These are phyloP conservation scores for Diachrysia chrysitis DNA, from an alignment of 2,888 invertebrate genomes.

Conservation along the genomic window DNA sequence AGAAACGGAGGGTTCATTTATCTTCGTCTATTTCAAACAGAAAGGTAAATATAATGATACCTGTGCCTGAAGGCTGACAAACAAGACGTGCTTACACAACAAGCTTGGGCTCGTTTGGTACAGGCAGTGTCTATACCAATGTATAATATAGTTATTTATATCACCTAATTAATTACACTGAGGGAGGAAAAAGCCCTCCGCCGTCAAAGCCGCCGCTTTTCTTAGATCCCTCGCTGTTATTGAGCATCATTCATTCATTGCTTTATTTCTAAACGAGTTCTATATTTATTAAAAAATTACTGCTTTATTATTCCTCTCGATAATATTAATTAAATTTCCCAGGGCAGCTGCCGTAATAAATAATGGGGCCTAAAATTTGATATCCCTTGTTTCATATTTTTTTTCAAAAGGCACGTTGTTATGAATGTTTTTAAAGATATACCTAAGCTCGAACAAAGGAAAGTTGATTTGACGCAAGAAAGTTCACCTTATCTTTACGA, in stretches of 20 bases:
- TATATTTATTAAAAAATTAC: conserved; percentile 40
- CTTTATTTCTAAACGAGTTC: conserved; percentile 37
- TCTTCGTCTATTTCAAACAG: conserved; percentile 32
- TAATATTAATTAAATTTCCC: conserved; percentile 29
- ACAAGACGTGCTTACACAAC: conserved; percentile 38
- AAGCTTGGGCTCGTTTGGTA: conserved; percentile 36
- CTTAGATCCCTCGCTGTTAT: conserved; percentile 22
- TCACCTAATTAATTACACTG: conserved; percentile 40
- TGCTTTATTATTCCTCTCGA: conserved; percentile 44
- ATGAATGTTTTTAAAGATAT: conserved; percentile 3
- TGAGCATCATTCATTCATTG: conserved; percentile 29
- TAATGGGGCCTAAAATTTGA: not conserved
- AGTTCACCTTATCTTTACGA: conserved; percentile 68
- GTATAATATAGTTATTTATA: conserved; percentile 27
- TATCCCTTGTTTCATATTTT: conserved; percentile 11
- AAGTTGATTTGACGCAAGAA: conserved; percentile 39
- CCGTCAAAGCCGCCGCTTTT: conserved; percentile 32
- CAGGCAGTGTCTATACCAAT: conserved; percentile 10
- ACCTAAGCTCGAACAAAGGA: not conserved
- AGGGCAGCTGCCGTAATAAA: conserved; percentile 11
- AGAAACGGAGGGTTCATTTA: conserved; percentile 30
- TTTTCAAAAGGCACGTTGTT: conserved; percentile 7
- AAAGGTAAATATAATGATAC: conserved; percentile 30
- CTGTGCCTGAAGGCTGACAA: conserved; percentile 27
- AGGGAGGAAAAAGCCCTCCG: conserved; percentile 35